phyloP scores from a whole-genome alignment of 2,113 vertebrate genomes.

The Agapornis roseicollis region DNA sequence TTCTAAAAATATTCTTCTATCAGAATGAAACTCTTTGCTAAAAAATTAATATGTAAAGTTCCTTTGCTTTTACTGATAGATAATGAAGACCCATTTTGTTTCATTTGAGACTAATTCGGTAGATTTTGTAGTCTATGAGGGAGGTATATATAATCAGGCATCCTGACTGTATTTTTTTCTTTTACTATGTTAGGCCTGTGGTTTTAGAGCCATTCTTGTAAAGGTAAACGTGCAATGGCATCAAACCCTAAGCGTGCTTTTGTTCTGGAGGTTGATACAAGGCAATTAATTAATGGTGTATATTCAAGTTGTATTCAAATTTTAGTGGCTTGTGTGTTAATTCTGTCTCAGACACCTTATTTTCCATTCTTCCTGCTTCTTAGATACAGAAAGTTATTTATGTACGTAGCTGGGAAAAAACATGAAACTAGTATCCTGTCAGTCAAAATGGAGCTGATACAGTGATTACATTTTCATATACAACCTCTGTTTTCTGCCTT shows the following conservation, averaged over 20 bases:
- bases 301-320: neutral
- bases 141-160: neutral
- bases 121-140: neutral
- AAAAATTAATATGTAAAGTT: neutral
- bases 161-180: neutral
- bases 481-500: neutral
- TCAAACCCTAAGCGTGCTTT: neutral
- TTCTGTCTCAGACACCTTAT: neutral
- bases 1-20: neutral
- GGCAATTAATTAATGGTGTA: neutral
- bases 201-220: neutral
- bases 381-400: neutral
- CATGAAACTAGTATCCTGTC: neutral
- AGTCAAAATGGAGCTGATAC: neutral
- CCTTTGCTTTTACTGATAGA: neutral
- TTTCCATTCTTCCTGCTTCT: neutral
- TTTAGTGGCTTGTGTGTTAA: neutral
- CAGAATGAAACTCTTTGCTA: neutral
- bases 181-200: neutral
- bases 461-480: neutral
- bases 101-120: neutral
- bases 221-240: neutral
- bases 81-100: neutral
- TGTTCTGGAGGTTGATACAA: neutral
- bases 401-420: neutral